Evolutionary conservation across 2,888 invertebrate genomes (phyloP).

Genomic region (Laspeyria flexula): DNA sequence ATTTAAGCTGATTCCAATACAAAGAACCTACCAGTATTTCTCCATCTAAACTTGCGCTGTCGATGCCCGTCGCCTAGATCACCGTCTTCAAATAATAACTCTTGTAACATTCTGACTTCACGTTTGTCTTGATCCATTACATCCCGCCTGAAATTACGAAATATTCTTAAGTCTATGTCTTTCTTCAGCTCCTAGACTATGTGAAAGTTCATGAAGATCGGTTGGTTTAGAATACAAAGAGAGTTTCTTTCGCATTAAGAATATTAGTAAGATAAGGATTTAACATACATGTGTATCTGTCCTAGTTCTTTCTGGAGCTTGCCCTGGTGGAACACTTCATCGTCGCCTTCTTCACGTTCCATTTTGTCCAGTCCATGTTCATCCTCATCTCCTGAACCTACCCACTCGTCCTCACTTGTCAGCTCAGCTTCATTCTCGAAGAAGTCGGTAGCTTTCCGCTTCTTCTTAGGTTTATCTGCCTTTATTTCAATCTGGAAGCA

Average conservation of each 20-base stretch:
- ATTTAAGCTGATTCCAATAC: too few species aligned
- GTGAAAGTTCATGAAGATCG: too few species aligned
- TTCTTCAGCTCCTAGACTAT: too few species aligned
- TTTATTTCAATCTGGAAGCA: conserved; percentile 66
- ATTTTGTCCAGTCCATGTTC: conserved; percentile 92
- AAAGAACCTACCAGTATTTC: conserved; percentile 87
- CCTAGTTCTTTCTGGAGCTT: conserved; percentile 92
- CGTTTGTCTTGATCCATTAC: conserved; percentile 95
- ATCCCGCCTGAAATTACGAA: conserved; percentile 86
- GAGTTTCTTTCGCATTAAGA: too few species aligned
- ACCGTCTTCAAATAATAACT: conserved; percentile 95
- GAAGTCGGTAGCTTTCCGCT: conserved; percentile 88
- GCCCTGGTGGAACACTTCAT: conserved; percentile 93
- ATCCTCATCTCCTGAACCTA: conserved; percentile 94
- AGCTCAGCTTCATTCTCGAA: conserved; percentile 96
- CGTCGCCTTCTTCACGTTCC: conserved; percentile 94
- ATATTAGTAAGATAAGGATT: not conserved
- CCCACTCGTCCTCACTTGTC: conserved; percentile 94
- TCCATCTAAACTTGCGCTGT: conserved; percentile 94
- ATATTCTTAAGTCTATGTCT: too few species aligned
- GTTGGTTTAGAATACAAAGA: too few species aligned
- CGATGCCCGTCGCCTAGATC: conserved; percentile 93
- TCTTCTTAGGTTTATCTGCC: conserved; percentile 61
- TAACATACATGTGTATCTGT: conserved; percentile 92
- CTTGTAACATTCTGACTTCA: conserved; percentile 93